These are phyloP conservation scores for Sthenelais limicola DNA, from an alignment of 2,888 invertebrate genomes.

Conservation along the genomic window DNA sequence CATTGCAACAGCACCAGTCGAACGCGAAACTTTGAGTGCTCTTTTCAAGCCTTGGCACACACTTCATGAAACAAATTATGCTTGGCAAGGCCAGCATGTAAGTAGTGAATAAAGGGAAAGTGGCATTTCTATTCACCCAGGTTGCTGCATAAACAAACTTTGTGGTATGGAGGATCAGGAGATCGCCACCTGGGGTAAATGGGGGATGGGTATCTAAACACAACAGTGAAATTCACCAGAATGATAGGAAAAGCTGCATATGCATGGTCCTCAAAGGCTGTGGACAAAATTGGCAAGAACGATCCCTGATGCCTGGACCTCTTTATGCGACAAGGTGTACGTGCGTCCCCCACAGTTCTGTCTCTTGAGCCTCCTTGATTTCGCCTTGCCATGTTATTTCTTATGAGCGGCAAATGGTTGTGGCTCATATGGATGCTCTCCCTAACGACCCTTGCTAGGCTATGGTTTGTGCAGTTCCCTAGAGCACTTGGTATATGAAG, in stretches of 20 bases:
- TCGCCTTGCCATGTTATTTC: background rate
- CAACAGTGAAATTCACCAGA: background rate
- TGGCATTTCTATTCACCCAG: conserved; percentile 3
- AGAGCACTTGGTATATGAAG: no score
- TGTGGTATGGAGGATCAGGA: background rate
- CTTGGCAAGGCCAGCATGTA: conserved; percentile 20
- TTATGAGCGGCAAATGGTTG: no score
- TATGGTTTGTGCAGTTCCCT: no score
- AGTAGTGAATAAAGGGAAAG: conserved; percentile 11
- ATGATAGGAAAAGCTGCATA: no score
- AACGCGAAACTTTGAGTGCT: conserved; percentile 10
- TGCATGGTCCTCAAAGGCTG: no score
- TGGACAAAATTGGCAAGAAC: no score
- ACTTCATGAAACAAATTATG: conserved; percentile 21
- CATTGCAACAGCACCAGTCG: background rate
- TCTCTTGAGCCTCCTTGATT: background rate
- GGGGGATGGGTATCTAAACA: conserved; percentile 26
- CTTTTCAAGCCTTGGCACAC: conserved; percentile 9
- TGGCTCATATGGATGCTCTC: no score
- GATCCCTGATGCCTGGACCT: no score
- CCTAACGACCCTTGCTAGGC: no score
- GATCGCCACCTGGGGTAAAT: background rate
- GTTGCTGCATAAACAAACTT: conserved; percentile 32
- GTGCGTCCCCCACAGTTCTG: no score
- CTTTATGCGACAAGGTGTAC: no score